These are phyloP conservation scores for Agrypnia vestita DNA, from an alignment of 1,140 invertebrate species.

Conservation along the genomic window DNA sequence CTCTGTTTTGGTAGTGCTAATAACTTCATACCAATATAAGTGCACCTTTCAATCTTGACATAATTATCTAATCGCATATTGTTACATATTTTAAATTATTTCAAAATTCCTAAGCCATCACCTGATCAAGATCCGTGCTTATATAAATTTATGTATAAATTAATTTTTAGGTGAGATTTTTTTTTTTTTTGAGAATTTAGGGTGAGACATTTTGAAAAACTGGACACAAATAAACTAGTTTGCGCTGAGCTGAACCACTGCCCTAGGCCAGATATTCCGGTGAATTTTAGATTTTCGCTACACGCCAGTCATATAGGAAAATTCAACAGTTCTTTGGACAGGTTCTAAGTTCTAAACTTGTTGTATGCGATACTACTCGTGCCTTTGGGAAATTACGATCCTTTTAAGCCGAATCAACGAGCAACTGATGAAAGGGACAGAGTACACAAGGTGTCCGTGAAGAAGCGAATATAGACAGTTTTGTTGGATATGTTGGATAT, in stretches of 20 bases:
- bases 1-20: too few relatives aligned
- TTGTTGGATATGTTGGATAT: too few relatives aligned
- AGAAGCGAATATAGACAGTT: too few relatives aligned
- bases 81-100: too few relatives aligned
- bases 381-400: conserved; percentile 24
- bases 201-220: neutral
- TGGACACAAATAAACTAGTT: neutral
- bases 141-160: too few relatives aligned
- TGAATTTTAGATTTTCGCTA: neutral
- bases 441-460: neutral
- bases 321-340: neutral
- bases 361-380: neutral
- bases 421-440: neutral
- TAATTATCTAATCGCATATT: too few relatives aligned
- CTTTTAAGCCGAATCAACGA: neutral
- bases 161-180: too few relatives aligned
- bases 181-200: too few relatives aligned
- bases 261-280: neutral
- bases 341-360: neutral
- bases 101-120: too few relatives aligned
- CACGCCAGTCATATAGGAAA: neutral
- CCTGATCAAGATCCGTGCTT: too few relatives aligned
- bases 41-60: too few relatives aligned
- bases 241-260: neutral
- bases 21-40: too few relatives aligned